Evolutionary conservation across 2,797 vertebrate species (phyloP), one percentile per base, ranked within the genome.

Genomic region (Rhynchotus rufescens): DNA sequence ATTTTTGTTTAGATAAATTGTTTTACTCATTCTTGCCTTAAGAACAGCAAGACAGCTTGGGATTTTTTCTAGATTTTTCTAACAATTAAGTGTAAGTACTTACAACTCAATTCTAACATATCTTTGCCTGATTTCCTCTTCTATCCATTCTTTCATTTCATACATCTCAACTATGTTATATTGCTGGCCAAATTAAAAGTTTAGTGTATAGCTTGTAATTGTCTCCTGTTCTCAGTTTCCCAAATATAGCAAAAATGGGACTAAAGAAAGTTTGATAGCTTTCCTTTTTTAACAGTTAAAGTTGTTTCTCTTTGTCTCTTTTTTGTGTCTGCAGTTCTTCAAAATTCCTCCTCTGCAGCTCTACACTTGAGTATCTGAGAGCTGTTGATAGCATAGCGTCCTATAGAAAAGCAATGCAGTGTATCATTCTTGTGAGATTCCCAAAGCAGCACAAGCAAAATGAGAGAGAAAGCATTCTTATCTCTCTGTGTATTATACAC

Each of bases 91-190:
- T 79, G 20, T 23, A 52, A 82, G 79, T 49, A 5, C 52, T 28
- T 52, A 12, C 25, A 79, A 68, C 11, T 62, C 30, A 51, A 69
- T 75, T 77, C 30, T 12, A n/a, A 0, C 68, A 80, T 42, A 32
- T 80, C 12, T 10, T 89, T 77, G 20, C 12, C 7, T 40, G 84
- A 3, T 10, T 57, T 30, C 10, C 23, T 34, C 15, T 21, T 87
- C 15, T 34, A 6, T 34, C 15, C 17, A 3, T 22, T 36, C 1
- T 36, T 89, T 75, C 15, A 6, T 80, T 85, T 77, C 32, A 42
- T 20, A 11, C 2, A 28, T 57, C 38, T 83, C 1, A 0, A 51
- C 7, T 40, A 64, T 2, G 5, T 26, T 68, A 1, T 9, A 42
- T 56, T 59, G 30, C 4, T 5, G 52, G 34, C 28, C 9, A 65